phyloP scores from a whole-genome alignment of 2,113 vertebrate genomes.

The Barbus barbus region DNA sequence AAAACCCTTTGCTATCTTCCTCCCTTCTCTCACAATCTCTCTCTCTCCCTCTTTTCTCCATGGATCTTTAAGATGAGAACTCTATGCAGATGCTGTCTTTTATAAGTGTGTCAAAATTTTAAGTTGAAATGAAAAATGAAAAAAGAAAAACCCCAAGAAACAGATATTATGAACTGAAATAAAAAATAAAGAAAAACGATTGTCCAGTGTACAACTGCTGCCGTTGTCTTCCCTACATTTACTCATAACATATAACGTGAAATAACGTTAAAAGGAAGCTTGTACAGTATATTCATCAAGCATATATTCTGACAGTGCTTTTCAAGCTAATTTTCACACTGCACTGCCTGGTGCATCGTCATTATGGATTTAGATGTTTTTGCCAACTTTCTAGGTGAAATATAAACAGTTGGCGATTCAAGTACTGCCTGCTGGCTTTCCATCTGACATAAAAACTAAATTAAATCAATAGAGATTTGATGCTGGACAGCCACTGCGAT shows the following conservation, averaged over 20 bases:
- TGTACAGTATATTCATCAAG: background rate
- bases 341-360: background rate
- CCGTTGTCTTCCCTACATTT: constrained; percentile 55
- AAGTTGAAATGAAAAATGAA: constrained; percentile 70
- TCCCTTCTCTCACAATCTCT: constrained; percentile 38
- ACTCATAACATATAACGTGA: no score
- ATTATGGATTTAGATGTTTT: background rate
- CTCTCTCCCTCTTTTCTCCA: constrained; percentile 64
- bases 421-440: background rate
- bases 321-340: background rate
- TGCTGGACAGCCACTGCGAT: background rate
- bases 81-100: constrained; percentile 86
- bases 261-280: no score
- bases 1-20: constrained; percentile 36
- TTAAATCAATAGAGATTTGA: background rate
- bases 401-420: background rate
- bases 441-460: background rate
- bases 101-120: constrained; percentile 84
- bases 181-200: constrained; percentile 80
- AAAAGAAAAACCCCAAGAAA: constrained; percentile 74
- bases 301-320: background rate
- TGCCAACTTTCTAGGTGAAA: background rate
- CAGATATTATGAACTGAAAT: constrained; percentile 78
- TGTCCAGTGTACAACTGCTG: constrained; percentile 75
- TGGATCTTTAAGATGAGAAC: constrained; percentile 85